Base-by-base conservation (phyloP, 1,140 invertebrate species). In the Drosophila oshimai region DNA sequence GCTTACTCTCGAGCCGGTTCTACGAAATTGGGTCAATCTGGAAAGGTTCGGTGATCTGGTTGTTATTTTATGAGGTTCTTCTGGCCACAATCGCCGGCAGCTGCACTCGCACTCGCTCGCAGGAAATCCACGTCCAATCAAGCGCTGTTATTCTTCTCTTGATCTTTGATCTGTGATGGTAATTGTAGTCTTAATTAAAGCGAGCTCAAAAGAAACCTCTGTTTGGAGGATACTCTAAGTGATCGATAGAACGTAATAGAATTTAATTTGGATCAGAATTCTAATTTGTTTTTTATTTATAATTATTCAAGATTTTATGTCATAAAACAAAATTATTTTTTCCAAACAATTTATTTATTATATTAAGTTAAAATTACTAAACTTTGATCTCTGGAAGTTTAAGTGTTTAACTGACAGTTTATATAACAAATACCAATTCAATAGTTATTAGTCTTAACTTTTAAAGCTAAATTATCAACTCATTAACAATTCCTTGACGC, bases 11-110 rank as follows among this genome's bases (percentile, higher is more conserved):
- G 46, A 86, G 72, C 80, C 75, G 75, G 80, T 86, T 87, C 62
- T 45, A 10, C 22, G 33, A 46, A 84, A 80, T 64, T 84, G 57
- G 80, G 80, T 84, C 80, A 86, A 80, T 86, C 75, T 71, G 80
- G 80, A 86, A 84, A 86, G 80, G 80, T 86, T 84, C 83, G 60
- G 50, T 80, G 80, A 84, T 84, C 80, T 86, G 53, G 65, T 84
- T 86, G 77, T 75, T 84, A 73, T 79, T 51, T 47, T 75, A 55
- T 12, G 47, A 73, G 60, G 61, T 78, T 62, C 36, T 53, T 33
- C 39, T 64, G 58, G 18, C 22, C 37, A 22, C 26, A 15, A 70
- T 49, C 22, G 36, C 57, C 26, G 34, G 26, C 57, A 61, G 34
- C 57, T 60, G 57, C 57, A 60, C 18, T 60, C 20, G 57, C 57